A percentile compares a stretch with the other conserved stretches of the same genome.
Conservation (phyloP, 1,140 invertebrate species). For the Ganaspis sp. region DNA sequence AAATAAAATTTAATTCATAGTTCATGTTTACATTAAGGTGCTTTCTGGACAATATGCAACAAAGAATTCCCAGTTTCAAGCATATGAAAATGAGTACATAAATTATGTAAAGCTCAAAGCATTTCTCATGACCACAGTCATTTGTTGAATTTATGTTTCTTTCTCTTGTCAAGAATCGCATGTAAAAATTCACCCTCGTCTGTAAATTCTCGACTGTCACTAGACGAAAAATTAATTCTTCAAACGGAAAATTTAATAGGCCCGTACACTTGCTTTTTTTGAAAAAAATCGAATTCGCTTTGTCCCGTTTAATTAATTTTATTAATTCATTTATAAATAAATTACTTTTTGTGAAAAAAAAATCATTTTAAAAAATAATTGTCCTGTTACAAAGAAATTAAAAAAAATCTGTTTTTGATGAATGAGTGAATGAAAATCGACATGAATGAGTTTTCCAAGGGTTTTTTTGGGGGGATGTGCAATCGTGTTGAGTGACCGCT, state of each 20-base stretch:
- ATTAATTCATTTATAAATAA: no score
- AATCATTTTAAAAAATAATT: no score
- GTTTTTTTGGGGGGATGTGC: not conserved
- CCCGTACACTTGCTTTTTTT: not conserved
- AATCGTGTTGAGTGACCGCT: not conserved
- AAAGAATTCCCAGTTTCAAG: not conserved
- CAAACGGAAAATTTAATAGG: not conserved
- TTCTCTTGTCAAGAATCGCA: not conserved
- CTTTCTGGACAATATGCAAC: constrained; percentile 1
- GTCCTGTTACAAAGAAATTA: no score
- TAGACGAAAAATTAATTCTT: not conserved
- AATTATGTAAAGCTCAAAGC: constrained; percentile 14
- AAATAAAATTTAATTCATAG: not conserved
- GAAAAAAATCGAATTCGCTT: no score
- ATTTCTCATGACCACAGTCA: not conserved
- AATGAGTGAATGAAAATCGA: no score
- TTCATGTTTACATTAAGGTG: not conserved
- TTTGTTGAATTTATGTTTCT: constrained; percentile 11
- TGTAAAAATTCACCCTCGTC: not conserved
- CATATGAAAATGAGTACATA: constrained; percentile 14
- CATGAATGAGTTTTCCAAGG: no score
- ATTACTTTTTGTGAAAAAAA: no score
- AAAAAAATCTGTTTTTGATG: no score
- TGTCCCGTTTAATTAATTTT: no score
- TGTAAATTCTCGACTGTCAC: not conserved